Conservation (phyloP, 1,140 invertebrate genomes). For the Drosophila bocki region DNA sequence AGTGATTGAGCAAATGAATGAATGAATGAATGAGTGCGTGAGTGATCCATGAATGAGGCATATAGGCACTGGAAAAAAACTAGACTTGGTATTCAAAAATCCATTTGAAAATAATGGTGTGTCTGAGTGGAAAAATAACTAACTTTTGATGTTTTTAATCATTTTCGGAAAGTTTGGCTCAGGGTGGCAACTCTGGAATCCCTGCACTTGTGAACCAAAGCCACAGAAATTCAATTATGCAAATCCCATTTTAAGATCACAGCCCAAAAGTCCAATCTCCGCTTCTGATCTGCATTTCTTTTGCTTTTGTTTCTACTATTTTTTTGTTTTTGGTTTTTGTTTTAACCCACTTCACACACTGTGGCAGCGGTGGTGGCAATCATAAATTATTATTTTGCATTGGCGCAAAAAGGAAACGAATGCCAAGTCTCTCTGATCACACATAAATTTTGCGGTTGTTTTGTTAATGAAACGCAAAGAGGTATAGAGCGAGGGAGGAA, state of each 20-base stretch:
- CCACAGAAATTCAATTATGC: conserved; percentile 66
- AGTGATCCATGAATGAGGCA: conserved; percentile 19
- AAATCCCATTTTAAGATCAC: conserved; percentile 68
- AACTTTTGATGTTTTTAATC: neutral
- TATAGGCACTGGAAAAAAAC: conserved; percentile 7
- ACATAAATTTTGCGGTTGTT: conserved; percentile 79
- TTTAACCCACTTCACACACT: conserved; percentile 77
- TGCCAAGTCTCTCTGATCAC: conserved; percentile 66
- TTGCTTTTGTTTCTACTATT: conserved; percentile 24
- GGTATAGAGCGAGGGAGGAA: conserved; percentile 5
- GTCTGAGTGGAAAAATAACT: neutral
- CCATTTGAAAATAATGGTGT: neutral
- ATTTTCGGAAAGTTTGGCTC: too few species aligned
- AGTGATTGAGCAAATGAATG: neutral
- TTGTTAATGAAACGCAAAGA: conserved; percentile 76
- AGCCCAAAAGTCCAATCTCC: conserved; percentile 60
- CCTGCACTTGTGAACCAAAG: conserved; percentile 60
- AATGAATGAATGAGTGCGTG: conserved; percentile 1
- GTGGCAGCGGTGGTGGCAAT: conserved; percentile 37
- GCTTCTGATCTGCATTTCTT: conserved; percentile 64
- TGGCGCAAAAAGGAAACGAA: conserved; percentile 69
- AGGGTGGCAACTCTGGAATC: conserved; percentile 50
- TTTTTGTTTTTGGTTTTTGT: conserved; percentile 34
- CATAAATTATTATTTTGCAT: conserved; percentile 67
- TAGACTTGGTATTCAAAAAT: neutral